Conservation (phyloP, 2,888 invertebrate species). For the Pollenia labialis region DNA sequence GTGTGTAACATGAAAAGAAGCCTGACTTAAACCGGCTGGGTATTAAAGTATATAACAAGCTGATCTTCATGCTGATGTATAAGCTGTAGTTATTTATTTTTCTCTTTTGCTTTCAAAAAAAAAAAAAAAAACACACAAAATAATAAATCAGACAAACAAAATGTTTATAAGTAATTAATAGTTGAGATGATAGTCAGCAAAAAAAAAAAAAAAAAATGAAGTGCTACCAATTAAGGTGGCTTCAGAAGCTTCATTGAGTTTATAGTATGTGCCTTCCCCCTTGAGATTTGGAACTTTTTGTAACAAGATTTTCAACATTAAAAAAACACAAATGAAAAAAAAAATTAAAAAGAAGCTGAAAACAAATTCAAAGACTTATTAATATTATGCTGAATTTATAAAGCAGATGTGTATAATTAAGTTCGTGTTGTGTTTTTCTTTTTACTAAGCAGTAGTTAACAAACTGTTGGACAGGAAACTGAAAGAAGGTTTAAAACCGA, state of each 20-base stretch:
- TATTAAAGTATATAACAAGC: constrained; percentile 21
- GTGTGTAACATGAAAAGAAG: background rate
- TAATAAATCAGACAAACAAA: constrained; percentile 62
- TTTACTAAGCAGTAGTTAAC: background rate
- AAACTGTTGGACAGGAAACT: background rate
- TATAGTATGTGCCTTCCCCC: constrained; percentile 38
- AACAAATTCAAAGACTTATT: constrained; percentile 43
- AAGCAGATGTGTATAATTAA: constrained; percentile 63
- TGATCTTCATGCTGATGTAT: constrained; percentile 50
- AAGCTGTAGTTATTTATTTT: constrained; percentile 18
- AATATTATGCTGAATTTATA: constrained; percentile 57
- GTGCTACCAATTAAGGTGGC: constrained; percentile 68
- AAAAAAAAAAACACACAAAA: constrained; percentile 1
- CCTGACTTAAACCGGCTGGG: constrained; percentile 51
- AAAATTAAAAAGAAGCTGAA: constrained; percentile 21
- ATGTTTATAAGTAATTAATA: constrained; percentile 67
- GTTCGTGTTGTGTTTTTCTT: background rate
- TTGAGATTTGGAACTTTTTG: constrained; percentile 22
- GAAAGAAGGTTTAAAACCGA: background rate
- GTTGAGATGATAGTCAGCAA: constrained; percentile 55
- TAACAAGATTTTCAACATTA: constrained; percentile 48
- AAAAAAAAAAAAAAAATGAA: constrained; percentile 28
- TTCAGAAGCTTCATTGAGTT: constrained; percentile 47
- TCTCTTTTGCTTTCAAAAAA: background rate
- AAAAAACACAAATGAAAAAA: constrained; percentile 43